Evolutionary conservation across 2,797 vertebrate species (phyloP), one percentile per base, ranked within the genome.

Genomic region (Micrastur ruficollis): DNA sequence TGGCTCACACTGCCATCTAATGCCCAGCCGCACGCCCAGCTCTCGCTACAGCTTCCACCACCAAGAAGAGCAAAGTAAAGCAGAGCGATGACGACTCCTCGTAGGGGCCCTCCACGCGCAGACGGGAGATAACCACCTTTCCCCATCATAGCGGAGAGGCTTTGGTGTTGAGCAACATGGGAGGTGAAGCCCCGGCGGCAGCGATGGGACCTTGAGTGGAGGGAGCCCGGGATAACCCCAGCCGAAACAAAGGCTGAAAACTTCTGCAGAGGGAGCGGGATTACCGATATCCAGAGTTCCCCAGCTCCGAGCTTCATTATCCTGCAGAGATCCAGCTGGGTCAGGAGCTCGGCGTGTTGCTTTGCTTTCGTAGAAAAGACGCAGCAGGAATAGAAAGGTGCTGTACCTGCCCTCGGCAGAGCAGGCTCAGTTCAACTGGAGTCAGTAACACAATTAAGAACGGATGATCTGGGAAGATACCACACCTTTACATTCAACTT

Each of bases 141-240:
- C 12, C 14, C 19, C 5, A 0, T 4, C 23, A 46, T 9, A 3
- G 19, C 34, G 2, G 16, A 11, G 23, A 20, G 27, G 8, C 12
- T 0, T 3, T 13, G n/a, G 10, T 0, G 4, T 13, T 12, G 1
- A 38, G 8, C 1, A 7, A 1, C 2, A 5, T 17, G 27, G 5
- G 40, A 2, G 0, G 22, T 0, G 8, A 58, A 34, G 11, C 23
- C 21, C 26, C 12, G 49, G 36, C 6, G 1, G 10, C 8, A 27
- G 55, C 4, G 4, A 8, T 2, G n/a, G 23, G 7, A 5, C 3
- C 67, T n/a, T 8, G 46, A 1, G 0, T 0, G 6, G 12, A 8
- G 42, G 52, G 36, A 31, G n/a, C 14, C 8, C 8, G 36, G 36
- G 36, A 36, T 36, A 36, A 49, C 32, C 11, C 4, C 27, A 4